A percentile compares a stretch with the other conserved stretches of the same genome.
Conservation (phyloP, 1,140 invertebrate species). For the Drosophila takahashii region DNA sequence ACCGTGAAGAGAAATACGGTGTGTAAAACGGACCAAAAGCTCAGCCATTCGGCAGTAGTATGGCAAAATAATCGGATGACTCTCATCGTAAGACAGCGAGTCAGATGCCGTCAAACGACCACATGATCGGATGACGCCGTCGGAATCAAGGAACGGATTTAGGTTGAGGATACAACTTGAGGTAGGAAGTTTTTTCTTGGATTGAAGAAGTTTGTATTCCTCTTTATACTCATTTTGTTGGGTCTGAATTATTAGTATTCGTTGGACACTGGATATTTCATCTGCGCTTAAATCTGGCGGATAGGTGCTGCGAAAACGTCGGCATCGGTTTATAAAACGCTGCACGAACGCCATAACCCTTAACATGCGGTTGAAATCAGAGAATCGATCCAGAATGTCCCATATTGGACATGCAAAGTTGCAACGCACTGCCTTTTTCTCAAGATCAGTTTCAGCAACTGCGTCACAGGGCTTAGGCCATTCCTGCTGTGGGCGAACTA, state of each 20-base stretch:
- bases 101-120: no score
- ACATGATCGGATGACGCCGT: not conserved
- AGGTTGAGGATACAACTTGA: conserved; percentile 1
- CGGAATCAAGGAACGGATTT: not conserved
- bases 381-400: no score
- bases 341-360: not conserved
- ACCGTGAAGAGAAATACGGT: not conserved
- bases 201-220: not conserved
- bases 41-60: not conserved
- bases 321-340: not conserved
- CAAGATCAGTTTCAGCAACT: not conserved
- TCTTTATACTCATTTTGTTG: no score
- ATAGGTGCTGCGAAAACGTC: not conserved
- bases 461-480: no score
- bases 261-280: not conserved
- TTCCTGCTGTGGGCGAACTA: no score
- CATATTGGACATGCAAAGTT: no score
- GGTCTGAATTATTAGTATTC: not conserved
- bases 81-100: no score
- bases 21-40: not conserved
- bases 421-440: no score
- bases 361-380: not conserved
- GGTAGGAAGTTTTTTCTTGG: not conserved
- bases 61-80: not conserved
- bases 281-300: not conserved